Base-by-base conservation (phyloP, 2,113 vertebrate species). In the Archilochus colubris region DNA sequence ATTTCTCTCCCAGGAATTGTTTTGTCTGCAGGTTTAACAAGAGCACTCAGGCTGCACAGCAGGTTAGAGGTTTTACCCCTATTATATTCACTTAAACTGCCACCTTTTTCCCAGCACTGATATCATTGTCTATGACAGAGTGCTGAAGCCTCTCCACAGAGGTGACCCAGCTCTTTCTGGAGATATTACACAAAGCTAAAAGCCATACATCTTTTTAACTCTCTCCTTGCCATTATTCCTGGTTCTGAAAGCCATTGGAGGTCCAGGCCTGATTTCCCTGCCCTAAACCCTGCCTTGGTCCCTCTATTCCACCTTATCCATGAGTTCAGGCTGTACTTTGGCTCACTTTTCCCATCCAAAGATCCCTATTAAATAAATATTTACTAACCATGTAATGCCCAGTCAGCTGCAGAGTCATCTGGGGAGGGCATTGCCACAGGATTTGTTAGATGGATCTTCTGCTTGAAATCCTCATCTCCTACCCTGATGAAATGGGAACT, bases 1-100 rank as follows among this genome's bases (percentile, higher is more conserved):
- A 91, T 86, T 38, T 83, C 88, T 83, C 86, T 86, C 69, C 31
- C 69, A 72, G 80, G 38, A 81, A 86, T 90, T 75, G 83, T 92
- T 94, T 72, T 84, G 69, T 27, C 80, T 92, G 88, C 73, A 46
- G 86, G 23, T 68, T 61, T 40, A 93, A 73, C 24, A 4, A 44
- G 73, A 92, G 86, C 80, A 31, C 82, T 90, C 4, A 31, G 88
- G 82, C 95, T 90, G 95, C 88, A 18, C 91, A 72, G 94, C 40
- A 4, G 94, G 94, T 93, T 66, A 59, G 92, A 96, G 95, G 92
- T 83, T 82, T 92, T 86, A 75, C 88, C 95, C 92, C 92, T 48
- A 48, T 84, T 90, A 84, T 9, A 86, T 66, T 86, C 92, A 84
- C 91, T 96, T 86, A 86, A 93, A 72, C 73, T 64, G 92, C 77